A percentile compares a stretch with the other conserved stretches of the same genome.
Evolutionary conservation across 2,888 invertebrate species (phyloP).

Genomic region (Caenorhabditis sp.): DNA sequence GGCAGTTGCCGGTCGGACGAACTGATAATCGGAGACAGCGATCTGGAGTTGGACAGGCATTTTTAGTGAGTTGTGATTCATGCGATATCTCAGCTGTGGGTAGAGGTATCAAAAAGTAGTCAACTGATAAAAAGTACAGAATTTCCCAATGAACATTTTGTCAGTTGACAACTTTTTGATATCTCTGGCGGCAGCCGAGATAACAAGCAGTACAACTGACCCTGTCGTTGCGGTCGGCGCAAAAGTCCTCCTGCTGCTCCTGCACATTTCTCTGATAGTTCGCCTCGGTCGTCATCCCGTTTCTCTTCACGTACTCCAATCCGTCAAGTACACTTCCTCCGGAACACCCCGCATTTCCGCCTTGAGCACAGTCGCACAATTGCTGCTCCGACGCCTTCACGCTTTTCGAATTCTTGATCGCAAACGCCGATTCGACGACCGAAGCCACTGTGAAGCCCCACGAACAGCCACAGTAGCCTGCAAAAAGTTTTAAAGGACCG

Average conservation of each 20-base stretch:
- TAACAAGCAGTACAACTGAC: slow-evolving; percentile 9
- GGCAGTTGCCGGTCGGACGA: slow-evolving; percentile 10
- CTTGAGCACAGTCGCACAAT: slow-evolving; percentile 37
- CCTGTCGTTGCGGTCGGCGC: slow-evolving; percentile 2
- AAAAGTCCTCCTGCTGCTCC: slow-evolving; percentile 11
- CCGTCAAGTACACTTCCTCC: slow-evolving; percentile 23
- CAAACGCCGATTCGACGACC: slow-evolving; percentile 18
- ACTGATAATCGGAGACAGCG: slow-evolving; percentile 6
- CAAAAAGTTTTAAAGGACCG: too few relatives aligned
- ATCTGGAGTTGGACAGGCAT: slow-evolving; percentile 10
- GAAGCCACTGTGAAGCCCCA: slow-evolving; percentile 29
- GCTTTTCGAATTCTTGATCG: slow-evolving; percentile 4
- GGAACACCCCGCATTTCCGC: slow-evolving; percentile 20
- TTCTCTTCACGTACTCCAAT: slow-evolving; percentile 18
- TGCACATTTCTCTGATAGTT: slow-evolving; percentile 22
- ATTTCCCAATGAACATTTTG: too few relatives aligned
- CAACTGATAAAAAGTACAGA: too few relatives aligned
- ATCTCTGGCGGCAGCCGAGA: too few relatives aligned
- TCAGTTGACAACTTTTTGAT: neutral
- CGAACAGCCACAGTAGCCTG: slow-evolving; percentile 39
- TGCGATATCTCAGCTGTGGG: too few relatives aligned
- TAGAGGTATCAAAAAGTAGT: too few relatives aligned
- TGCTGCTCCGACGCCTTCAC: slow-evolving; percentile 25
- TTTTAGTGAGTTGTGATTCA: neutral
- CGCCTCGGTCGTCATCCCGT: slow-evolving; percentile 8